Percentiles rank a stretch among this genome's conserved stretches.
These are phyloP conservation scores for Tamandua tetradactyla DNA, from an alignment of 2,797 vertebrate species.

Conservation along the genomic window DNA sequence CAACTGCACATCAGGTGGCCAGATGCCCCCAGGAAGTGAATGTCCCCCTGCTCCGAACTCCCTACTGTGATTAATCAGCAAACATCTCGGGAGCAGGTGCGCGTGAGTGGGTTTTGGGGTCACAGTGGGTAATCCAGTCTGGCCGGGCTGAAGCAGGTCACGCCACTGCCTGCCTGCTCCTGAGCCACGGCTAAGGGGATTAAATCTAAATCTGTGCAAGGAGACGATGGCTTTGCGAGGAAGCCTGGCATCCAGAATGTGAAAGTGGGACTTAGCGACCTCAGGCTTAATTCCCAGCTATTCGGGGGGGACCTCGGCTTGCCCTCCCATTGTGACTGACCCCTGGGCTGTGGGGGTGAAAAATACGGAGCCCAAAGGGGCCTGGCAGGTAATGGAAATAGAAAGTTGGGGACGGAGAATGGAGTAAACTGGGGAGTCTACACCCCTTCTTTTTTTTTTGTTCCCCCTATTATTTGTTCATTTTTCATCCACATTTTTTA, in stretches of 20 bases:
- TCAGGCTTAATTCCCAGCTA: background rate
- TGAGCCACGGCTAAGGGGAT: constrained; percentile 53
- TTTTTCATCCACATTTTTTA: too few relatives aligned
- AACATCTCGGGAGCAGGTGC: background rate
- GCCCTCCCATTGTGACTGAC: background rate
- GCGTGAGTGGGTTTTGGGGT: constrained; percentile 64
- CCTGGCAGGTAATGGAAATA: background rate
- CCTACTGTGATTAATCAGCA: constrained; percentile 49
- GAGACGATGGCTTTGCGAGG: background rate
- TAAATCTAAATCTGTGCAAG: constrained; percentile 50
- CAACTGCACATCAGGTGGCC: background rate
- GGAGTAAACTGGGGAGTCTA: background rate
- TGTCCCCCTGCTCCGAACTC: background rate
- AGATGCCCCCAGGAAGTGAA: background rate
- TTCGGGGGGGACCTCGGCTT: background rate
- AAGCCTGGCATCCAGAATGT: background rate
- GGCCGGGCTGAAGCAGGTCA: constrained; percentile 43
- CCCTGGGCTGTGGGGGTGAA: background rate
- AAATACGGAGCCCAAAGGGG: background rate
- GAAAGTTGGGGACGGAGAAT: background rate
- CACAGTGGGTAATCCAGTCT: constrained; percentile 39
- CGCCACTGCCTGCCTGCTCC: background rate
- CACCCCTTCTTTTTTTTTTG: background rate
- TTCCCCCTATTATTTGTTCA: too few relatives aligned
- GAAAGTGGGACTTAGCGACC: background rate